Conservation (phyloP, 2,888 invertebrate genomes). For the Ophion slaviceki region DNA sequence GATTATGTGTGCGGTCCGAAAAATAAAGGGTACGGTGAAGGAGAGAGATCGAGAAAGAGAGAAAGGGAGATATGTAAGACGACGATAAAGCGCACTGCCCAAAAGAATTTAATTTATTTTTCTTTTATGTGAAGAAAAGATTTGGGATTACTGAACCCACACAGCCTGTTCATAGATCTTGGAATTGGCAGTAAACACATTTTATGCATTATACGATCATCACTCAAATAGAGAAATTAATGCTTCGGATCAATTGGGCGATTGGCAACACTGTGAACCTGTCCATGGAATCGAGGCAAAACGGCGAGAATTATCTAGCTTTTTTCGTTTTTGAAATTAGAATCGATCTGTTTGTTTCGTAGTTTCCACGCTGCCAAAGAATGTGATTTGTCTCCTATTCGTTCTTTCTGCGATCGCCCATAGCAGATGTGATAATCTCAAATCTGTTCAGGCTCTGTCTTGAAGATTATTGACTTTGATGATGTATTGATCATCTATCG, state of each 20-base stretch:
- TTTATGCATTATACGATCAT: too few species aligned
- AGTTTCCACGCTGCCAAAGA: background rate
- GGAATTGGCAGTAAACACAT: too few species aligned
- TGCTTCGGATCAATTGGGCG: too few species aligned
- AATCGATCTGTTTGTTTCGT: background rate
- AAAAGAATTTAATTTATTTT: background rate
- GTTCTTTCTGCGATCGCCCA: background rate
- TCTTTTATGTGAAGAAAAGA: too few species aligned
- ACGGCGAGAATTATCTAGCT: background rate
- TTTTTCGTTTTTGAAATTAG: background rate
- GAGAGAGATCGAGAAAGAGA: conserved; percentile 49
- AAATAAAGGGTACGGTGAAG: conserved; percentile 56
- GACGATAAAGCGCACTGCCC: conserved; percentile 36
- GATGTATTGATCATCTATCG: background rate
- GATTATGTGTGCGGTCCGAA: conserved; percentile 78
- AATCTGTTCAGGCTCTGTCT: conserved; percentile 5
- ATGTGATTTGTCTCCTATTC: background rate
- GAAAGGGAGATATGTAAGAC: conserved; percentile 38
- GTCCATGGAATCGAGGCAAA: background rate
- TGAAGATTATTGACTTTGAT: conserved; percentile 1
- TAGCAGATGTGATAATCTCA: background rate
- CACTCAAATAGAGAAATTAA: too few species aligned
- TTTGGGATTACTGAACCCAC: too few species aligned
- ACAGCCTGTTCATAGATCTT: too few species aligned
- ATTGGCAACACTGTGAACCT: too few species aligned